Conservation (phyloP, 2,888 invertebrate species). For the Tanypteryx hageni region DNA sequence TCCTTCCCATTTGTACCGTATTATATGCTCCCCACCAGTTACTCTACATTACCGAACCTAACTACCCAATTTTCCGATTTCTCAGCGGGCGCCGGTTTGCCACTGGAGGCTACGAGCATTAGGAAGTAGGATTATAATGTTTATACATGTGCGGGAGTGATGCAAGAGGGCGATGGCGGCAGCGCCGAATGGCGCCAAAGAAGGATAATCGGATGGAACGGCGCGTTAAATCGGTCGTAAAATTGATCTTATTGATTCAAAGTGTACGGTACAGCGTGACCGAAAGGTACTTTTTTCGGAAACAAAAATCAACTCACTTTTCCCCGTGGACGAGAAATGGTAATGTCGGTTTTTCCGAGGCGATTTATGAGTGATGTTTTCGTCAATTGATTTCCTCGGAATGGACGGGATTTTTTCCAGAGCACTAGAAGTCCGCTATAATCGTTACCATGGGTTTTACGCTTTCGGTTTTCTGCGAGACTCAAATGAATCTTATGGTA, state of each 20-base stretch:
- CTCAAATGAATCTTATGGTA: no score
- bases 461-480: no score
- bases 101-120: neutral
- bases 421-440: neutral
- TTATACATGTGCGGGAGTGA: neutral
- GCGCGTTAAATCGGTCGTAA: neutral
- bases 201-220: slow-evolving; percentile 8
- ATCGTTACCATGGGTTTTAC: neutral
- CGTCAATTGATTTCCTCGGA: neutral
- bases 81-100: neutral
- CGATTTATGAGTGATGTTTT: neutral
- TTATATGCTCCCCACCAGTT: slow-evolving; percentile 2
- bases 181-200: neutral
- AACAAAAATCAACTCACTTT: slow-evolving; percentile 5
- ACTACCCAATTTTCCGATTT: slow-evolving; percentile 24
- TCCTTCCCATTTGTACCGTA: neutral
- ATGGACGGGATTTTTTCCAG: neutral
- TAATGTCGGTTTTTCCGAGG: neutral
- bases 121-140: slow-evolving; percentile 7
- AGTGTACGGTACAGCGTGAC: neutral
- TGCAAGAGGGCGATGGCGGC: neutral
- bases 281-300: neutral
- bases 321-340: neutral
- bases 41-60: slow-evolving; percentile 15
- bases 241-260: slow-evolving; percentile 32